Evolutionary conservation across 2,888 invertebrate species (phyloP), one percentile per base, ranked within the genome.

Genomic region (Campoplex nolae): DNA sequence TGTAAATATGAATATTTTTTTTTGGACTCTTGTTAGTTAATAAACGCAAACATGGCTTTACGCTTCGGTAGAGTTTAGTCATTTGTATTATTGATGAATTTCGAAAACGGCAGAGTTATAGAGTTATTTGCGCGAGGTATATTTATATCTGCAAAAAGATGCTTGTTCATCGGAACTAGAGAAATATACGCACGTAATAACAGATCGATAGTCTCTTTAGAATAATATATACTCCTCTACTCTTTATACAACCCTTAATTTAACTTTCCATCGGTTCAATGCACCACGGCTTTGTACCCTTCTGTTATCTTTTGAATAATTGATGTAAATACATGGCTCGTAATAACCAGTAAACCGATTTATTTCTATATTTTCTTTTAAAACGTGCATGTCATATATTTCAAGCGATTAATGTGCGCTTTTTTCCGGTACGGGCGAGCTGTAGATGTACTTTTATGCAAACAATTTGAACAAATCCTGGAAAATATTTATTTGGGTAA

Each of bases 291-390:
- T 28, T 71, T 2, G 28, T 71, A 42, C 45, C 68, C 23, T 23
- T 68, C 38, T 28, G 23, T 68, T 68, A 68, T 68, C 38, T 68
- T n/a, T 38, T 23, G 45, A 68, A 68, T 68, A 45, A 68, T 42
- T 62, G 6, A 62, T 62, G 62, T 62, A 62, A 62, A 62, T 32
- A 62, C 62, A 32, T 62, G 62, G 62, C 62, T 32, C 62, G 62
- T 62, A 62, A 62, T 62, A 62, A 62, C 62, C 16, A 62, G 9
- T 13, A 32, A 62, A 62, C 11, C 32, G 32, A 62, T 62, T 62
- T 32, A 32, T 62, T 62, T 32, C 32, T 1, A 11, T 1, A 11
- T 62, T 32, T 32, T 2, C 16, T 62, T 32, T 62, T 32, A 13
- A 62, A 62, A 62, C 62, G 62, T 62, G 62, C 62, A 32, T 32